Evolutionary conservation across 2,888 invertebrate species (phyloP).

Genomic region (Phymatocera aterrima): DNA sequence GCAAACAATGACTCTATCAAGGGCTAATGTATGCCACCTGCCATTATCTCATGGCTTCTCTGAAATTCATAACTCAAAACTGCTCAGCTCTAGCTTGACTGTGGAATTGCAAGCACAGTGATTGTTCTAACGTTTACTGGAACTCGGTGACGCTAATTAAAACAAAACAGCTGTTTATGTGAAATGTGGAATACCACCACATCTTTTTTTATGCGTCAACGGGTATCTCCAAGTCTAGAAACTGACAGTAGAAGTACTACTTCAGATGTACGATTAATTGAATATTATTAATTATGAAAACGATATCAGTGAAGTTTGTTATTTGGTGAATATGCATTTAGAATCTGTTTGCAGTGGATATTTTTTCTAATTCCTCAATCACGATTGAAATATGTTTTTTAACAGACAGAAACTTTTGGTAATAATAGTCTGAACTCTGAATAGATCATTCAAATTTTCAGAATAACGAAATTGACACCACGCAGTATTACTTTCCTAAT

Average conservation of each 20-base stretch:
- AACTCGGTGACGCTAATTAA: neutral
- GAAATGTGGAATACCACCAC: constrained; percentile 29
- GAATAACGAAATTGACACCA: constrained; percentile 50
- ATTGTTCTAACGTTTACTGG: neutral
- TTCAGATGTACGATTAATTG: neutral
- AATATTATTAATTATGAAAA: neutral
- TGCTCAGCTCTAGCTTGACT: neutral
- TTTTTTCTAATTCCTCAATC: neutral
- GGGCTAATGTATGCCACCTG: constrained; percentile 39
- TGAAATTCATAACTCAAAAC: constrained; percentile 4
- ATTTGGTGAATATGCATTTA: neutral
- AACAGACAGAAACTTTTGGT: neutral
- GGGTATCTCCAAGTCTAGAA: neutral
- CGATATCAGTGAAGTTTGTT: neutral
- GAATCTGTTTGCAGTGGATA: neutral
- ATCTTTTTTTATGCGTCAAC: neutral
- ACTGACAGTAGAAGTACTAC: neutral
- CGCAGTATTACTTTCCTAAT: constrained; percentile 77
- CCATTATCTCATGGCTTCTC: constrained; percentile 11
- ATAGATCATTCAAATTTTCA: constrained; percentile 7
- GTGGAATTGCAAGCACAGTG: neutral
- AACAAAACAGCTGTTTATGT: neutral
- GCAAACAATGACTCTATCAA: constrained; percentile 41
- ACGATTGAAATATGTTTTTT: neutral
- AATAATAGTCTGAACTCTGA: neutral